phyloP scores from a whole-genome alignment of 2,888 invertebrate species.

The Napeogenes sylphis region DNA sequence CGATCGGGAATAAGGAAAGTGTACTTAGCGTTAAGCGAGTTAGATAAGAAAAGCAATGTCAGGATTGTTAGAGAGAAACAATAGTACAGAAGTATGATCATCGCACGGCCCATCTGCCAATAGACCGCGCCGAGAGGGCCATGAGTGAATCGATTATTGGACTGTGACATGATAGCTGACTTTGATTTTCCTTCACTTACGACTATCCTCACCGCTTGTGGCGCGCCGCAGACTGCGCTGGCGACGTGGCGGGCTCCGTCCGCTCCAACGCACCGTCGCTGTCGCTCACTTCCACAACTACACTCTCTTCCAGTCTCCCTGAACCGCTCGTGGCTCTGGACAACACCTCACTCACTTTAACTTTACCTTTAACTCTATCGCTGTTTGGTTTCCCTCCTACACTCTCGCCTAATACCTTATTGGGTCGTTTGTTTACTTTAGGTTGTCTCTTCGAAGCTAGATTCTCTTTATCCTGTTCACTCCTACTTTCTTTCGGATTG shows the following conservation, averaged over 20 bases:
- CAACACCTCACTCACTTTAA: not conserved
- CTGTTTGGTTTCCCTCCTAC: not conserved
- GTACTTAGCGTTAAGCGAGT: not conserved
- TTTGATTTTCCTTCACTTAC: not conserved
- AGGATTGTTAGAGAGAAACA: not conserved
- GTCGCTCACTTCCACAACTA: not conserved
- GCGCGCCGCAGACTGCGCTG: not conserved
- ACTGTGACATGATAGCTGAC: not conserved
- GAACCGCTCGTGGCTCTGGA: not conserved
- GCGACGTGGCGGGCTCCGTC: not conserved
- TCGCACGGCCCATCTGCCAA: no score
- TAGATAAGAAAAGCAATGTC: not conserved
- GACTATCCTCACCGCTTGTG: constrained; percentile 13
- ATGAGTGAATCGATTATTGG: not conserved
- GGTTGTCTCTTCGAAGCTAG: not conserved
- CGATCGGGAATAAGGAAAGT: not conserved
- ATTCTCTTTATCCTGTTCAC: constrained; percentile 16
- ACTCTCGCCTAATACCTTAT: not conserved
- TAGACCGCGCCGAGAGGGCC: not conserved
- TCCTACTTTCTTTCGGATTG: not conserved
- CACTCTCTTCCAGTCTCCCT: not conserved
- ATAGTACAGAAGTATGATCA: no score
- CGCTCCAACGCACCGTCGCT: constrained; percentile 4
- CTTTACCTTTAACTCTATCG: not conserved
- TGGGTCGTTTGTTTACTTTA: not conserved